Evolutionary conservation across 2,113 vertebrate species (phyloP).

Genomic region (Alligator mississippiensis): DNA sequence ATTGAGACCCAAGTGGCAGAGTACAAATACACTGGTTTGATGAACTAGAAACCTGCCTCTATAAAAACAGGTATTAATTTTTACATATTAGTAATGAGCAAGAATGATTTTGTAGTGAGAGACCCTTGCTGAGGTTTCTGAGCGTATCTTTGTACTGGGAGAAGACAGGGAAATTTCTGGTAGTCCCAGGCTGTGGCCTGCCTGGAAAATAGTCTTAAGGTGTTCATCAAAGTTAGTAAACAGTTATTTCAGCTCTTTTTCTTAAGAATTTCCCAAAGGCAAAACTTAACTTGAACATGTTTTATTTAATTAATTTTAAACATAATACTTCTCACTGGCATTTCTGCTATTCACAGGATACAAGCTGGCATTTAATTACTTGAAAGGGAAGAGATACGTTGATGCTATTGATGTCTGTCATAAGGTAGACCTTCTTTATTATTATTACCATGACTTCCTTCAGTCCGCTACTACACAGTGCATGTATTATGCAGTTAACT

Average conservation of each 20-base stretch:
- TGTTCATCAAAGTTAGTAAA: not conserved
- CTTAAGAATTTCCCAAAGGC: accelerated
- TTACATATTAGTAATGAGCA: too few relatives aligned
- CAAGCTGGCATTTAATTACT: conserved; percentile 97
- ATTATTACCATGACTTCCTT: not conserved
- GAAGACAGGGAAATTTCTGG: too few relatives aligned
- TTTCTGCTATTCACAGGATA: conserved; percentile 84
- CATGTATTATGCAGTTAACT: too few relatives aligned
- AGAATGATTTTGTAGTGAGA: too few relatives aligned
- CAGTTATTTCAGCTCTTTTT: not conserved
- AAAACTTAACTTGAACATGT: not conserved
- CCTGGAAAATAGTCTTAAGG: too few relatives aligned
- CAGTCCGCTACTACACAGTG: not conserved
- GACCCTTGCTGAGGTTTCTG: too few relatives aligned
- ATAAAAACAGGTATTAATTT: too few relatives aligned
- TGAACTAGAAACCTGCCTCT: too few relatives aligned
- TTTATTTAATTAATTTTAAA: not conserved
- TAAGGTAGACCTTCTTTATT: conserved; percentile 83
- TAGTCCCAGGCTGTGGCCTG: too few relatives aligned
- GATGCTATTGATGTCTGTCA: conserved; percentile 96
- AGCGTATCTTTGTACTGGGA: too few relatives aligned
- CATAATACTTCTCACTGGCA: not conserved
- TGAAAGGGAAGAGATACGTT: conserved; percentile 94
- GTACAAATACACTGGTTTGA: not conserved
- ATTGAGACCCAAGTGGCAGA: not conserved